phyloP scores from a whole-genome alignment of 2,888 invertebrate species.

The Gastrophysa polygoni region DNA sequence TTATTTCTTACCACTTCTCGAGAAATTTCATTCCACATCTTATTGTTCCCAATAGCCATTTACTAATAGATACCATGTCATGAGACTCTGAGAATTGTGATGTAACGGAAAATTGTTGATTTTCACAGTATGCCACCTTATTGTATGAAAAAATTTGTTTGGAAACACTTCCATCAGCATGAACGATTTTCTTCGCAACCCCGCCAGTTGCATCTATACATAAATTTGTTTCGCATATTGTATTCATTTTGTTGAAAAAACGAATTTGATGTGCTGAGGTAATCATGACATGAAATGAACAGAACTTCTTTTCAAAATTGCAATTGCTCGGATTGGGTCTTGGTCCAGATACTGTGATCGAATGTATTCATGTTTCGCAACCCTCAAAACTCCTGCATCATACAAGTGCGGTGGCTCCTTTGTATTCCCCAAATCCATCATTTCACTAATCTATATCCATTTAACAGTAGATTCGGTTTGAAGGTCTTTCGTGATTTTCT shows the following conservation, averaged over 20 bases:
- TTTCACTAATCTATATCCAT: background rate
- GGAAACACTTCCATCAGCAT: background rate
- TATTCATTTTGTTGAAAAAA: background rate
- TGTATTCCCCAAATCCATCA: too few relatives aligned
- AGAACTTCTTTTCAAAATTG: background rate
- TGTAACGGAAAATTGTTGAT: background rate
- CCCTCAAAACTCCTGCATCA: background rate
- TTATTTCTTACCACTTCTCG: background rate
- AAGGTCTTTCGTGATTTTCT: background rate
- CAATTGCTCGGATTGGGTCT: background rate
- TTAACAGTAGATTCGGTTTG: background rate
- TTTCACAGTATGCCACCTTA: background rate
- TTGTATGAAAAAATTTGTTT: conserved; percentile 3
- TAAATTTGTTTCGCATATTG: background rate
- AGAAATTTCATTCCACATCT: background rate
- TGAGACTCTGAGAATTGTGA: background rate
- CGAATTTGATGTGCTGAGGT: background rate
- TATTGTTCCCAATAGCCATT: background rate
- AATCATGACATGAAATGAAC: background rate
- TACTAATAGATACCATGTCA: background rate
- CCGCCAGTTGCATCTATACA: background rate
- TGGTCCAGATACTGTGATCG: background rate
- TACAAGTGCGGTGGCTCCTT: conserved; percentile 6
- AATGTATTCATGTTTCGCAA: background rate
- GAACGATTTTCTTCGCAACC: background rate